Percentiles rank a stretch among this genome's conserved stretches.
Conservation (phyloP, 2,888 invertebrate genomes). For the Embidobia sp. region DNA sequence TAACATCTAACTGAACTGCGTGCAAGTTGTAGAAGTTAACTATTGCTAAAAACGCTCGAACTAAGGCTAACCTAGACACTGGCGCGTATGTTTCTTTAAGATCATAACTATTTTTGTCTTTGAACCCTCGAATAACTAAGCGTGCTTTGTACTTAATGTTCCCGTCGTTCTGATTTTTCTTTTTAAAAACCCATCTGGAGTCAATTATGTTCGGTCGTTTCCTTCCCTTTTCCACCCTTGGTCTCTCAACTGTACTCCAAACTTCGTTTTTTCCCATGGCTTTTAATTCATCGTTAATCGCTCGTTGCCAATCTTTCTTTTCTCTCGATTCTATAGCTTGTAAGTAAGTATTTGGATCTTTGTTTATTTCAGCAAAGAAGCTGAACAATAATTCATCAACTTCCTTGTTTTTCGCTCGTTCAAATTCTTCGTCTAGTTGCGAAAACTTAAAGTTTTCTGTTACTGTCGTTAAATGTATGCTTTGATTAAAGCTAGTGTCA, state of each 20-base stretch:
- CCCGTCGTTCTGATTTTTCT: constrained; percentile 17
- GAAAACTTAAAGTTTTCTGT: too few relatives aligned
- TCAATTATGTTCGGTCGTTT: constrained; percentile 2
- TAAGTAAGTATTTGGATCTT: too few relatives aligned
- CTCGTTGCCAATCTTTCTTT: too few relatives aligned
- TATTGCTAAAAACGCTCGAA: constrained; percentile 21
- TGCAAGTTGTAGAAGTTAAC: constrained; percentile 32
- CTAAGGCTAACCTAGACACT: constrained; percentile 34
- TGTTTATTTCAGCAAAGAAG: too few relatives aligned
- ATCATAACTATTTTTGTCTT: constrained; percentile 36
- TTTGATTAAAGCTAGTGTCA: too few relatives aligned
- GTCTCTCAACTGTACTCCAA: background rate
- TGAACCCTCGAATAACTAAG: constrained; percentile 47
- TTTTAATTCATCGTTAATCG: background rate
- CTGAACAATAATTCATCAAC: too few relatives aligned
- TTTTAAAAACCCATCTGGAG: constrained; percentile 55
- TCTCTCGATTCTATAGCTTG: too few relatives aligned
- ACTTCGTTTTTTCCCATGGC: background rate
- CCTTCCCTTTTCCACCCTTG: background rate
- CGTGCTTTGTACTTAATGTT: constrained; percentile 1
- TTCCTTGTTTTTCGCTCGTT: too few relatives aligned
- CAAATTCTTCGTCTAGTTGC: too few relatives aligned
- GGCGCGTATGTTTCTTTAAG: constrained; percentile 41
- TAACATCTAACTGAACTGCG: constrained; percentile 31
- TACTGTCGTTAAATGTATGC: too few relatives aligned